Evolutionary conservation across 2,113 vertebrate species (phyloP).

Genomic region (Hydrochoerus hydrochaeris): DNA sequence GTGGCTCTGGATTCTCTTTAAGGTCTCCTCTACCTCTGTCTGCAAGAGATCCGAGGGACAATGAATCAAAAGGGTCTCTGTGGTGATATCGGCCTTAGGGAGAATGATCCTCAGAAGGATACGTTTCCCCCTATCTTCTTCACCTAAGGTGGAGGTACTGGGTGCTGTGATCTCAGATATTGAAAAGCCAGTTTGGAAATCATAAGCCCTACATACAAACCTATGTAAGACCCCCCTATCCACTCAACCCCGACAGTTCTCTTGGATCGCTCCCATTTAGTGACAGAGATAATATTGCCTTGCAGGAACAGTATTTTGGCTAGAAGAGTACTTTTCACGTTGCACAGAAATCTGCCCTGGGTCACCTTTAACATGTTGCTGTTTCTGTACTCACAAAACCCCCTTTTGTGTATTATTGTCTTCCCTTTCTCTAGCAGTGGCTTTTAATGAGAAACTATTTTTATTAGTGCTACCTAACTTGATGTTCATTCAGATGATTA

Average conservation of each 20-base stretch:
- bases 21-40: conserved; percentile 91
- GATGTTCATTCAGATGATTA: conserved; percentile 8
- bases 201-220: background rate
- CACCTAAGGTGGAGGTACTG: background rate
- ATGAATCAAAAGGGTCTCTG: background rate
- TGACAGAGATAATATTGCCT: background rate
- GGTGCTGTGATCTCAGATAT: background rate
- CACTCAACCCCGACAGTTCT: background rate
- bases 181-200: background rate
- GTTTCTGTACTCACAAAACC: background rate
- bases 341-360: background rate
- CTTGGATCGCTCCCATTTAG: background rate
- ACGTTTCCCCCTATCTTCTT: background rate
- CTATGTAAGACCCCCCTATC: background rate
- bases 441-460: conserved; percentile 6
- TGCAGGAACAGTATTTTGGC: background rate
- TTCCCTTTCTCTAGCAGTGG: background rate
- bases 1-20: conserved; percentile 91
- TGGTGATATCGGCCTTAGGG: background rate
- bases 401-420: background rate
- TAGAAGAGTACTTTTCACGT: background rate
- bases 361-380: background rate
- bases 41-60: conserved; percentile 77
- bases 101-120: background rate
- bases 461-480: background rate